Base-by-base conservation (phyloP, 2,888 invertebrate genomes). In the Dione vanillae region DNA sequence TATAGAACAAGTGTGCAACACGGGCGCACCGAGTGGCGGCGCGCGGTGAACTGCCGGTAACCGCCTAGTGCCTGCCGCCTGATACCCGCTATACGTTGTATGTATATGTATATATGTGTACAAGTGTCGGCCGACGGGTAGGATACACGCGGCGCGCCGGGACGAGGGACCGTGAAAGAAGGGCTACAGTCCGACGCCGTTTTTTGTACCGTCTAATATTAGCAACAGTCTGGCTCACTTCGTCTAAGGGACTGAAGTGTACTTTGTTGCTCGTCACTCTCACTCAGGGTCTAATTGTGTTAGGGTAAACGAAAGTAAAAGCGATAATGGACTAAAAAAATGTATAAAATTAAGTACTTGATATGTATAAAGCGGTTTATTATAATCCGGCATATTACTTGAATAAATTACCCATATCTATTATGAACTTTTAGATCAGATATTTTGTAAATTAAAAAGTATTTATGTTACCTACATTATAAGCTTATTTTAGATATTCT, bases 201-300 rank as follows among this genome's bases (percentile, higher is more conserved):
- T 91, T 91, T 91, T 91, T 90, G 85, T 88, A 85, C 86, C 83
- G 80, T 86, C 86, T 85, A 87, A 88, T 88, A 88, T 90, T 90
- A 90, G 89, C 88, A 85, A 85, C 85, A 86, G 87, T 84, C 85
- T 85, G 85, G 82, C 79, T 82, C 77, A 80, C 78, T 83, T 84
- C 81, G 84, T 82, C 83, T 81, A 85, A 84, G 80, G 76, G 74
- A 72, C 66, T 74, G 70, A 76, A 75, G 68, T 75, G 69, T 51
- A 73, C 75, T 74, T 70, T 74, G 73, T 73, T 66, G n/a, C 51
- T 71, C 54, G 67, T 43, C 54, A 62, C 69, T 52, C 65, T 41
- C 54, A 65, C 52, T 64, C 62, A 72, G 67, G 62, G 73, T 70
- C 58, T 66, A 72, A 68, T 73, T 73, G 59, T 66, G 51, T 41